A percentile compares a stretch with the other conserved stretches of the same genome.
phyloP scores from a whole-genome alignment of 1,140 invertebrate genomes.

The Caenorhabditis elegans region DNA sequence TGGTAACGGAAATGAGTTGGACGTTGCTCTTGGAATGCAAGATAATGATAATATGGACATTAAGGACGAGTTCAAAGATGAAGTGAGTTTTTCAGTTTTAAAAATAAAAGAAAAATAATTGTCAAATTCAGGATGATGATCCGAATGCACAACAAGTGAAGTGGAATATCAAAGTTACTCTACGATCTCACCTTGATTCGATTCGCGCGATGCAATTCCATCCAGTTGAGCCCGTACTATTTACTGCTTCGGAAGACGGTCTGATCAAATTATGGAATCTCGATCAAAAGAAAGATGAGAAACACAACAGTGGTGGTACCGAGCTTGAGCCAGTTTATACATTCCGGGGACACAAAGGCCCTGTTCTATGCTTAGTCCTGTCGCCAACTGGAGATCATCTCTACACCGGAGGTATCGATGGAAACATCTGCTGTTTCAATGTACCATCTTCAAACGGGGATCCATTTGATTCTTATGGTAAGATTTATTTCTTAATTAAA shows the following conservation, averaged over 20 bases:
- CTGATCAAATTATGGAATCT: slow-evolving; percentile 98
- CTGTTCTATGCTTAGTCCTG: slow-evolving; percentile 90
- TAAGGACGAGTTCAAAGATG: slow-evolving; percentile 57
- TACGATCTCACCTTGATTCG: slow-evolving; percentile 84
- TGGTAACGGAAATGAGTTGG: neutral
- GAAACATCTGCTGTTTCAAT: slow-evolving; percentile 91
- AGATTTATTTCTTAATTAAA: slow-evolving; percentile 37
- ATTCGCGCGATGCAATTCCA: slow-evolving; percentile 86
- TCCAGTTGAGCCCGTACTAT: slow-evolving; percentile 89
- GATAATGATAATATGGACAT: slow-evolving; percentile 54
- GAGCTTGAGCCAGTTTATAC: slow-evolving; percentile 44
- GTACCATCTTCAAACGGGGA: slow-evolving; percentile 90
- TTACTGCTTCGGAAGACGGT: slow-evolving; percentile 97
- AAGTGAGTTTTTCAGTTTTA: neutral
- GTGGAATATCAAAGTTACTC: slow-evolving; percentile 59
- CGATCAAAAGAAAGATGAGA: slow-evolving; percentile 75
- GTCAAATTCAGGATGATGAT: slow-evolving; percentile 51
- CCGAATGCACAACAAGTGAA: slow-evolving; percentile 41
- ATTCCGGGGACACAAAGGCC: slow-evolving; percentile 70
- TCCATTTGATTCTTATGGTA: slow-evolving; percentile 91
- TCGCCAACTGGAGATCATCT: slow-evolving; percentile 85
- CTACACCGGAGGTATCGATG: slow-evolving; percentile 87
- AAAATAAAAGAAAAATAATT: neutral
- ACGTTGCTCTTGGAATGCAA: slow-evolving; percentile 40
- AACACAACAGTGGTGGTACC: slow-evolving; percentile 17